Base-by-base conservation (phyloP, 2,888 invertebrate species). In the Pandemis corylana region DNA sequence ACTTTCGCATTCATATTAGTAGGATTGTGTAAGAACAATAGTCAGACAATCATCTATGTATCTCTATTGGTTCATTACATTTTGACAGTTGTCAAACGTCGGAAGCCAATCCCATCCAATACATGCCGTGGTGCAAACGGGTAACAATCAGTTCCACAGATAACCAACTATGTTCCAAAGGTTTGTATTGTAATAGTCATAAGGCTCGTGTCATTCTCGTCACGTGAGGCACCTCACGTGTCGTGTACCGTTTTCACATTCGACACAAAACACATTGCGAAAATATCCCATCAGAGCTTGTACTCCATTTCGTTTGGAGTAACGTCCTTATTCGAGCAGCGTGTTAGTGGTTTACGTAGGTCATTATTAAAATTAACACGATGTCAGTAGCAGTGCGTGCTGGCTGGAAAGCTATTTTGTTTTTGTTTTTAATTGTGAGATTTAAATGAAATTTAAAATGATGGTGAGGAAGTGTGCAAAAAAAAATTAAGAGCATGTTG, bases 151-250 rank as follows among this genome's bases (percentile, higher is more conserved):
- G 20, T 56, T 53, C n/a, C 20, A 56, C 4, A 56, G 20, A 56
- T 20, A 56, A 56, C 7, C 9, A 56, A 56, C 20, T 56, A 20
- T 10, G 10, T 28, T 59, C 59, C 9, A 59, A 56, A 28, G 10
- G 59, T 28, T 59, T 28, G 59, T 28, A 28, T 59, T 28, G 59
- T 28, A 28, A 59, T 28, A 28, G 20, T 56, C 53, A 20, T 53
- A 53, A 15, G 15, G 51, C 51, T 53, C 59, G 59, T 59, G 28
- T 28, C 59, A 28, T 28, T 28, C 10, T 59, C 59, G 59, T 59
- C 20, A 59, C 59, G 59, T 59, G 59, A 51, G 51, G n/a, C n/a
- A 51, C 59, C 28, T 59, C 20, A 59, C 59, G 59, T 59, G 59
- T 28, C 28, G 28, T 28, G 56, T 59, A 59, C 59, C 59, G 59